Base-by-base conservation (phyloP, 2,797 vertebrate genomes). In the Chaunax sp. region DNA sequence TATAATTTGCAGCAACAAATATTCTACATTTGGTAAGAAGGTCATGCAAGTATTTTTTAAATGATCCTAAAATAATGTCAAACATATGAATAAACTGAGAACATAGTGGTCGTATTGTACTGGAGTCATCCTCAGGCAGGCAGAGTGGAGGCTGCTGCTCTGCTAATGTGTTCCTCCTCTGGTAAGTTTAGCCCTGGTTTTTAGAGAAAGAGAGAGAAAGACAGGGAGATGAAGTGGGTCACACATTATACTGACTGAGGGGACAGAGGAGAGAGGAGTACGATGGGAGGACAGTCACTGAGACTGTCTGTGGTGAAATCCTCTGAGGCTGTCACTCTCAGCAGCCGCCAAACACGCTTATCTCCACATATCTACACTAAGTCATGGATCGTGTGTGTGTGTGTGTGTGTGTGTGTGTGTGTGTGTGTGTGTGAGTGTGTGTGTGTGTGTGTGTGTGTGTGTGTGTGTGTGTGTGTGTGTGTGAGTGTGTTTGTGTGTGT, bases 281-380 rank as follows among this genome's bases (percentile, higher is more conserved):
- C 28, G 7, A 50, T 38, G 67, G 40, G 50, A 52, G 61, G 58
- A 75, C 1, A 3, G 30, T 28, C 46, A 74, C 35, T 5, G 15
- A 52, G 75, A 61, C 60, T 74, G 64, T 75, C 67, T 69, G 50
- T 52, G 66, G 50, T 9, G 12, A 75, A 80, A 73, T 81, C 79
- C 78, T 70, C 55, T 0, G 68, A 77, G 28, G 30, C 78, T 45
- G 54, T 78, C 77, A 71, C 64, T 66, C 62, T 78, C 50, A 26
- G 63, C 59, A 46, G 56, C 65, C 53, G 44, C 37, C 40, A 54
- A 64, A 78, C 44, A 12, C 26, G 59, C 72, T 80, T 67, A 84
- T 74, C 57, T 80, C 77, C 37, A 64, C 58, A 59, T 41, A 66
- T 73, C 73, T 59, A 16, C 52, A 81, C 72, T 83, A 9, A 30